A percentile compares a stretch with the other conserved stretches of the same genome.
Evolutionary conservation across 1,140 invertebrate species (phyloP).

Genomic region (Pogonognathellus flavescens): DNA sequence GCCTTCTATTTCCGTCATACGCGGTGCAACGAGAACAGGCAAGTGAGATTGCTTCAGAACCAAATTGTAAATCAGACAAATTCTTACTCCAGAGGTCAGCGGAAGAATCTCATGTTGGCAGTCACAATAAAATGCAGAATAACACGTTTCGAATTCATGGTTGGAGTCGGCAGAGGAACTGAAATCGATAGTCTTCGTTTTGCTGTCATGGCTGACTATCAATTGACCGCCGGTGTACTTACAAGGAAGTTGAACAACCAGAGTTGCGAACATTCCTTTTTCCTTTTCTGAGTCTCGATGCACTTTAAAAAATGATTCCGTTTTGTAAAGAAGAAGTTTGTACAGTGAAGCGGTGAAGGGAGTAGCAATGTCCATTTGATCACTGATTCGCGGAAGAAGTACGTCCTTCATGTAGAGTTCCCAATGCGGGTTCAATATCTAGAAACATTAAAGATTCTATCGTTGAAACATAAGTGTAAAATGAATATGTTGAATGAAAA

Average conservation of each 20-base stretch:
- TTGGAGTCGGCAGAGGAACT: neutral
- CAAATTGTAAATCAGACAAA: constrained; percentile 55
- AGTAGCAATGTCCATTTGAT: neutral
- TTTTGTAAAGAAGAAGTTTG: constrained; percentile 54
- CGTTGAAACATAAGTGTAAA: too few relatives aligned
- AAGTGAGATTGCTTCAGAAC: neutral
- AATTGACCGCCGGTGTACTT: constrained; percentile 44
- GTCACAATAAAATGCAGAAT: constrained; percentile 45
- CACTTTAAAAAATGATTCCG: constrained; percentile 19
- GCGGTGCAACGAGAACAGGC: neutral
- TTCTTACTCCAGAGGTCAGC: neutral
- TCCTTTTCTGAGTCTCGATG: constrained; percentile 56
- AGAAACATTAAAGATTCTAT: neutral
- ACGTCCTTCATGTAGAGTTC: neutral
- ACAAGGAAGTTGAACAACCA: constrained; percentile 50
- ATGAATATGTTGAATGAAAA: neutral
- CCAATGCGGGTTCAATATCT: constrained; percentile 38
- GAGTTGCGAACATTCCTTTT: constrained; percentile 55
- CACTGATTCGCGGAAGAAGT: neutral
- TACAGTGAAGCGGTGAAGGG: constrained; percentile 37
- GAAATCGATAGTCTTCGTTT: constrained; percentile 23
- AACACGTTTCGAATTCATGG: neutral
- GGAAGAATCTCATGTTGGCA: constrained; percentile 52
- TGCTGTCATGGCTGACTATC: constrained; percentile 27
- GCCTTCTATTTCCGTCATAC: neutral